Conservation (phyloP, 2,797 vertebrate genomes). For the Epinephelus coioides region DNA sequence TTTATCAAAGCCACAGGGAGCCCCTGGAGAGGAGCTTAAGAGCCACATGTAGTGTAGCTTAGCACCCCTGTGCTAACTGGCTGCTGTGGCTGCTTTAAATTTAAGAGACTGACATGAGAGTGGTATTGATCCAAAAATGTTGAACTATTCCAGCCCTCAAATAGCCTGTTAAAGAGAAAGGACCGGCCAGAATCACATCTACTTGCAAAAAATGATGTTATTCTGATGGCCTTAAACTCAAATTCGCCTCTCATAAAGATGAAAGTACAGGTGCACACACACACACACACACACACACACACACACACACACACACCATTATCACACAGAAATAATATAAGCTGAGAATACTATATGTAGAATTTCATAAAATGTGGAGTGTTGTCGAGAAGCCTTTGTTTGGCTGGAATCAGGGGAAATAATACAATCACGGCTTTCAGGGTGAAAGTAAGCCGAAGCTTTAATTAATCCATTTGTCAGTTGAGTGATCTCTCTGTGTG, state of each 20-base stretch:
- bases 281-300: not conserved
- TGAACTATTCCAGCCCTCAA: not conserved
- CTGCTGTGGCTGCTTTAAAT: not conserved
- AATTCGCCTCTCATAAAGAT: conserved; percentile 5
- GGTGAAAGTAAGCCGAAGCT: conserved; percentile 58
- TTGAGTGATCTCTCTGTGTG: conserved; percentile 70
- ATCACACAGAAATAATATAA: conserved; percentile 21
- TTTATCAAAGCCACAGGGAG: too few species aligned
- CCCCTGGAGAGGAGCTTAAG: too few species aligned
- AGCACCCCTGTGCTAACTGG: not conserved
- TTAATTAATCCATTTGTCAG: conserved; percentile 79
- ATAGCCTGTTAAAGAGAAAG: not conserved
- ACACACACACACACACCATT: not conserved
- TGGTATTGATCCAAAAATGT: not conserved
- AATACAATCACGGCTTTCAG: conserved; percentile 51
- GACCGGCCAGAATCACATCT: not conserved
- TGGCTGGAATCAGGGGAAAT: conserved; percentile 59
- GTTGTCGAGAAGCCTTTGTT: conserved; percentile 49
- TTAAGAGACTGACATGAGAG: not conserved
- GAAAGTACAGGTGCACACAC: too few species aligned
- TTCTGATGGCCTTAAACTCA: conserved; percentile 4
- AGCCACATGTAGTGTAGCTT: too few species aligned
- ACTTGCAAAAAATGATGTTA: not conserved
- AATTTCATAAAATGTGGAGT: conserved; percentile 13
- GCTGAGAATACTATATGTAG: conserved; percentile 31